Percentiles rank a stretch among this genome's conserved stretches.
These are phyloP conservation scores for Cylindroiulus punctatus DNA, from an alignment of 2,888 invertebrate species.

Conservation along the genomic window DNA sequence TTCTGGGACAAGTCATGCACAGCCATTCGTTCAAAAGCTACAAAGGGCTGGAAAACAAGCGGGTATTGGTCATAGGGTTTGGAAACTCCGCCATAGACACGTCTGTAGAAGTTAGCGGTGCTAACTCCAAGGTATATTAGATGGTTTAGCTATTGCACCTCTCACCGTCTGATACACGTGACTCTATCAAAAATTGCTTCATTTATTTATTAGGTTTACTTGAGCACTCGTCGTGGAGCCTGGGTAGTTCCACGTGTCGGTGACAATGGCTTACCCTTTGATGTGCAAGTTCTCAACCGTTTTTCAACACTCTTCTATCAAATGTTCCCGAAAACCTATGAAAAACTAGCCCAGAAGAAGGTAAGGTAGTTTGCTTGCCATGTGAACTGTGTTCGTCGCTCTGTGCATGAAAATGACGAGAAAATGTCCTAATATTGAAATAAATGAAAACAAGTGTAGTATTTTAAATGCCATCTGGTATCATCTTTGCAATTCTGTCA, in stretches of 20 bases:
- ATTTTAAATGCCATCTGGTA: no score
- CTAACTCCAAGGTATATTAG: constrained; percentile 27
- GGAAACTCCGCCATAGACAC: constrained; percentile 68
- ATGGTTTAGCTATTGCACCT: no score
- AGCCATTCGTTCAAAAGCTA: constrained; percentile 63
- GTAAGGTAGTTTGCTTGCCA: no score
- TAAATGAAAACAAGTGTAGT: no score
- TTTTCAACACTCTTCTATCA: neutral
- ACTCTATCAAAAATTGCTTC: no score
- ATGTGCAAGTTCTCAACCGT: neutral
- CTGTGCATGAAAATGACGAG: no score
- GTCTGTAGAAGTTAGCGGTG: constrained; percentile 66
- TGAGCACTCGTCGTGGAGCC: constrained; percentile 67
- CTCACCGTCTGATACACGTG: no score
- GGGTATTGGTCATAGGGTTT: constrained; percentile 67
- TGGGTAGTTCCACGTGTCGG: constrained; percentile 67
- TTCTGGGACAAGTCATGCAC: constrained; percentile 62
- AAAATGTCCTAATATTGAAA: no score
- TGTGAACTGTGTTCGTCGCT: neutral
- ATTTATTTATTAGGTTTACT: constrained; percentile 63
- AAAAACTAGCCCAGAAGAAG: neutral
- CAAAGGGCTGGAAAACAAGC: constrained; percentile 64
- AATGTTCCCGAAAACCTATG: neutral
- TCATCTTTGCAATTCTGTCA: no score
- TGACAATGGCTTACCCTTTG: constrained; percentile 51